Evolutionary conservation across 2,113 vertebrate species (phyloP).

Genomic region (Electrona antarctica): DNA sequence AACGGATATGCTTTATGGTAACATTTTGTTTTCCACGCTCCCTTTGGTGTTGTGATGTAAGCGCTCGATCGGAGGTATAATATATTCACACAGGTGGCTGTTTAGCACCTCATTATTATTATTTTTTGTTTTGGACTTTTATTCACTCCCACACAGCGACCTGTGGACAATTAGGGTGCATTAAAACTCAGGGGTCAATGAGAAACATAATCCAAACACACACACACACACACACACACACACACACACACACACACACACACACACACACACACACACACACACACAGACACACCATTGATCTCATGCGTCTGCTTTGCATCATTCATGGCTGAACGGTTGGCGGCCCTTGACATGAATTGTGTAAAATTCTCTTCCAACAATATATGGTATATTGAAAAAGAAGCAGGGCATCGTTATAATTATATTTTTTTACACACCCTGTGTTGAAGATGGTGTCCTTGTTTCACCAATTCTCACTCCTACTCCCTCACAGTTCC

Average conservation of each 20-base stretch:
- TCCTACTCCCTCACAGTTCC: no score
- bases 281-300: constrained; percentile 11
- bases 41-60: no score
- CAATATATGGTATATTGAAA: no score
- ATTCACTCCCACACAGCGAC: constrained; percentile 30
- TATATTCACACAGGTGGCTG: constrained; percentile 48
- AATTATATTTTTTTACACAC: no score
- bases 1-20: no score
- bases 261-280: no score
- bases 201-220: neutral
- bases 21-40: no score
- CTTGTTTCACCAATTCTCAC: no score
- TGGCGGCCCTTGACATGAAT: constrained; percentile 35
- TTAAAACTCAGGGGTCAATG: constrained; percentile 49
- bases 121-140: constrained; percentile 24
- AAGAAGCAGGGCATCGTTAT: no score
- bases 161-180: constrained; percentile 41
- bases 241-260: no score
- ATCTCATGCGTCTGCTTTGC: constrained; percentile 34
- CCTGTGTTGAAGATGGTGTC: no score
- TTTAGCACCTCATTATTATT: constrained; percentile 14
- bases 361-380: constrained; percentile 51
- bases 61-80: constrained; percentile 2
- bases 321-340: constrained; percentile 38
- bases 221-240: no score